A percentile compares a stretch with the other conserved stretches of the same genome.
Evolutionary conservation across 2,888 invertebrate genomes (phyloP).

Genomic region (Monoplex corrugatus): DNA sequence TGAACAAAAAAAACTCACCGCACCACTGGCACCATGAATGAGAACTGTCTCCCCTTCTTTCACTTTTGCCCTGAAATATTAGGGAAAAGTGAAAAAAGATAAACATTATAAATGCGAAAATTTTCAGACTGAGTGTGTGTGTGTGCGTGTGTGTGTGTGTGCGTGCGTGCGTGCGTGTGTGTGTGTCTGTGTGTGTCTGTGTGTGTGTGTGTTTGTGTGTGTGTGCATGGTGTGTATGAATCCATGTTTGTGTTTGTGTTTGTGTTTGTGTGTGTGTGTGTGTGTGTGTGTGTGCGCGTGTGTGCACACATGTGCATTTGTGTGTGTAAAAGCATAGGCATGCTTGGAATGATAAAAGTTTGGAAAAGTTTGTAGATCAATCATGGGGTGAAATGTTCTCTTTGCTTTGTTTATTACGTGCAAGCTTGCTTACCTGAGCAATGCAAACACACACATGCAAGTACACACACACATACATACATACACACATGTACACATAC

Average conservation of each 20-base stretch:
- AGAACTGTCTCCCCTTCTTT: slow-evolving; percentile 82
- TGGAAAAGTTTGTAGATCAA: no score
- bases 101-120: not conserved
- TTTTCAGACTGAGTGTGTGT: not conserved
- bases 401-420: no score
- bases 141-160: not conserved
- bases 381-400: no score
- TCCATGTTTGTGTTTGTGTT: not conserved
- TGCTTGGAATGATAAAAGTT: no score
- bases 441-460: no score
- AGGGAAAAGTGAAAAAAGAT: no score
- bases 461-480: no score
- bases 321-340: no score
- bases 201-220: not conserved
- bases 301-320: no score
- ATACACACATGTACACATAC: no score
- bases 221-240: not conserved
- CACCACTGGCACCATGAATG: slow-evolving; percentile 85
- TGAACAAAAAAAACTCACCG: slow-evolving; percentile 67
- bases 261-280: not conserved
- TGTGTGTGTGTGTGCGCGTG: no score
- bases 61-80: slow-evolving; percentile 44
- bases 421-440: no score
- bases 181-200: not conserved
- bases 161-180: not conserved